phyloP scores from a whole-genome alignment of 64 coral and sea anemone species.

The Montipora cactus region DNA sequence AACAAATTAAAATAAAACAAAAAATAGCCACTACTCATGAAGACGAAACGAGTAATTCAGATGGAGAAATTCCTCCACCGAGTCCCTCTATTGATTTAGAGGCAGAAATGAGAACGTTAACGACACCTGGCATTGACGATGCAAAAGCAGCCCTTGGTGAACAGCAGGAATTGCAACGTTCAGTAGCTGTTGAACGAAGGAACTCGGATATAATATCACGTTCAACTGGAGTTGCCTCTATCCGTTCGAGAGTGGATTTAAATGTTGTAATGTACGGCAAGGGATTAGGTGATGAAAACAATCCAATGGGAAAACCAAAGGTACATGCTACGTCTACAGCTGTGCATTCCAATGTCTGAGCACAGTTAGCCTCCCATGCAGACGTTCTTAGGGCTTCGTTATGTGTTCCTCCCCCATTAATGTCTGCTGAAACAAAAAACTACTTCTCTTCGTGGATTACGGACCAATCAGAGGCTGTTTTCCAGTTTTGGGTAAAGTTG shows the following conservation, averaged over 20 bases:
- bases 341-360: background rate
- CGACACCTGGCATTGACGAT: background rate
- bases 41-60: constrained; percentile 1
- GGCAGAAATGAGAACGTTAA: constrained; percentile 19
- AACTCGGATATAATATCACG: constrained; percentile 1
- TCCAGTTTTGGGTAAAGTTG: too few relatives aligned
- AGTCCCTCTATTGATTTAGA: constrained; percentile 85
- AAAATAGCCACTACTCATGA: constrained; percentile 8
- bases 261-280: constrained; percentile 95
- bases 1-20: background rate
- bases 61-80: constrained; percentile 52
- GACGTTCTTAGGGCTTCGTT: too few relatives aligned
- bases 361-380: too few relatives aligned
- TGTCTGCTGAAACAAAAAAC: too few relatives aligned
- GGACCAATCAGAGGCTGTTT: too few relatives aligned
- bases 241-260: constrained; percentile 83
- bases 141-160: background rate
- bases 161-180: background rate
- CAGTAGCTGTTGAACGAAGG: background rate
- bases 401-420: too few relatives aligned
- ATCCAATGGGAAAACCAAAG: constrained; percentile 26
- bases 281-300: constrained; percentile 74
- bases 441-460: too few relatives aligned
- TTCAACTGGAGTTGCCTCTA: constrained; percentile 73
- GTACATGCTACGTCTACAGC: background rate